A percentile compares a stretch with the other conserved stretches of the same genome.
phyloP scores from a whole-genome alignment of 2,888 invertebrate genomes.

The Pollenia angustigena region DNA sequence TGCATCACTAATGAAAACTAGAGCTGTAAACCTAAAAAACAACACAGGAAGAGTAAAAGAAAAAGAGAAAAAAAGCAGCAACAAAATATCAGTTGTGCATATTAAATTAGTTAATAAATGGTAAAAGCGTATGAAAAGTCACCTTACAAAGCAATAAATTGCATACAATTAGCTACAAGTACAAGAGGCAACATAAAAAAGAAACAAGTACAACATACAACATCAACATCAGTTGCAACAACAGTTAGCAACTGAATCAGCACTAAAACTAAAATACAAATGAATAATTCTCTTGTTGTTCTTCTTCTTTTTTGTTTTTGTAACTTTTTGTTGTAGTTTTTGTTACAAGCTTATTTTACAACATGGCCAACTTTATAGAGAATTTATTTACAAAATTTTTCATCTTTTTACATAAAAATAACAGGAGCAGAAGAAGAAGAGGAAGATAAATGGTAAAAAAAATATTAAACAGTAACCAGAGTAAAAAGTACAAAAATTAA shows the following conservation, averaged over 20 bases:
- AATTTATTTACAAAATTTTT: constrained; percentile 18
- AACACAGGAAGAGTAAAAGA: neutral
- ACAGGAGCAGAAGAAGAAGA: constrained; percentile 25
- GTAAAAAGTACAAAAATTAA: constrained; percentile 17
- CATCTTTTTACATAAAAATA: constrained; percentile 19
- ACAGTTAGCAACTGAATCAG: neutral
- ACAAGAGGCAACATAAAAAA: constrained; percentile 2
- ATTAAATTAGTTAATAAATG: constrained; percentile 70
- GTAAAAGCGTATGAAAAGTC: constrained; percentile 68
- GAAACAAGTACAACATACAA: constrained; percentile 14
- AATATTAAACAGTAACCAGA: constrained; percentile 51
- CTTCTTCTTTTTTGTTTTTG: neutral
- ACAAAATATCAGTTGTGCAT: constrained; percentile 62
- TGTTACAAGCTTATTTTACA: constrained; percentile 34
- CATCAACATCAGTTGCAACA: constrained; percentile 40
- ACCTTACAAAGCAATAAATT: constrained; percentile 64
- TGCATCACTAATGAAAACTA: constrained; percentile 40
- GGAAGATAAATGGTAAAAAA: too few species aligned
- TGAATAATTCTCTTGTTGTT: constrained; percentile 50
- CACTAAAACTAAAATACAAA: constrained; percentile 34
- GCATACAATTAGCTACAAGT: constrained; percentile 55
- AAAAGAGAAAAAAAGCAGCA: neutral
- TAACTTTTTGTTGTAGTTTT: neutral
- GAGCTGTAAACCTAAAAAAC: constrained; percentile 14
- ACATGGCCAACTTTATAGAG: constrained; percentile 41